Conservation (phyloP, 2,113 vertebrate genomes). For the Eleginops maclovinus region DNA sequence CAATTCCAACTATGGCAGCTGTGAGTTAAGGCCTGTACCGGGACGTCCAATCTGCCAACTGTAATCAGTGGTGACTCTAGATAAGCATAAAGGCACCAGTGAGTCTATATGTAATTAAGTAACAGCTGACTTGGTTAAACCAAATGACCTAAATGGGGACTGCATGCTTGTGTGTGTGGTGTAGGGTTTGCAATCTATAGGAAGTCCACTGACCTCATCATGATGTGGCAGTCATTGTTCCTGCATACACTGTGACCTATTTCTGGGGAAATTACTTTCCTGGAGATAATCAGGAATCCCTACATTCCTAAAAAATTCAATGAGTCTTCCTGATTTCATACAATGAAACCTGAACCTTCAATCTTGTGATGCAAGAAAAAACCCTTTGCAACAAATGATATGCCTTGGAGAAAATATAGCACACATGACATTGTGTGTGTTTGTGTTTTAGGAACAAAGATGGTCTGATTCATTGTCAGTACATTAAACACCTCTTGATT, state of each 20-base stretch:
- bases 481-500: conserved; percentile 7
- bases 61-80: conserved; percentile 26
- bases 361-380: neutral
- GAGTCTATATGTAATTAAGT: conserved; percentile 62
- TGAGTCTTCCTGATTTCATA: neutral
- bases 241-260: conserved; percentile 39
- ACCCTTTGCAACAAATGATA: neutral
- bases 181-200: conserved; percentile 27
- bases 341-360: neutral
- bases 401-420: neutral
- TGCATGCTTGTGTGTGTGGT: conserved; percentile 18
- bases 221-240: conserved; percentile 31
- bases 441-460: neutral
- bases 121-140: conserved; percentile 69
- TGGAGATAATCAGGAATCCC: neutral
- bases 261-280: conserved; percentile 41
- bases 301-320: conserved; percentile 5
- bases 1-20: neutral
- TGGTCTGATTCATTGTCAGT: neutral
- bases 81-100: conserved; percentile 35
- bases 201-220: conserved; percentile 46
- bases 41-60: conserved; percentile 24
- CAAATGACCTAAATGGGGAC: conserved; percentile 62
- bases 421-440: neutral
- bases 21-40: neutral